Evolutionary conservation across 2,113 vertebrate genomes (phyloP).

Genomic region (Scalopus aquaticus): DNA sequence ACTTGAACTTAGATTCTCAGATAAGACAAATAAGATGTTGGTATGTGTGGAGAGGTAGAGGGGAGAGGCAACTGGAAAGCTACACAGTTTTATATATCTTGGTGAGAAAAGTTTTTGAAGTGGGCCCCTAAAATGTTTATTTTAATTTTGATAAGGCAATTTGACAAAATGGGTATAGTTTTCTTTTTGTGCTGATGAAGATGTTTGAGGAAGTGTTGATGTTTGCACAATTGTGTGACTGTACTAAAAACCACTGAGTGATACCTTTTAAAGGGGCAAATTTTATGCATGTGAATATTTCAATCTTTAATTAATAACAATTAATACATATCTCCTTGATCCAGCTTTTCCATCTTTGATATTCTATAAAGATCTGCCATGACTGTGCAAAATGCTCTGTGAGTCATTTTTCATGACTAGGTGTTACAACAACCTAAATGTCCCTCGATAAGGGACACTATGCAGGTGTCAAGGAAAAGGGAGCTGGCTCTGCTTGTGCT

Average conservation of each 20-base stretch:
- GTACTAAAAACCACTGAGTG: not conserved
- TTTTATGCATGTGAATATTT: not conserved
- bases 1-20: not conserved
- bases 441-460: too few species aligned
- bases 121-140: not conserved
- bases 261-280: not conserved
- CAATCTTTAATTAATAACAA: not conserved
- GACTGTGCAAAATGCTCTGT: not conserved
- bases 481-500: not conserved
- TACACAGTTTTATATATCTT: not conserved
- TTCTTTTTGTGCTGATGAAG: not conserved
- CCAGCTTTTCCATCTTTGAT: not conserved
- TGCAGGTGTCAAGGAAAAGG: not conserved
- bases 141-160: slow-evolving; percentile 14
- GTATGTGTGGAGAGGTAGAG: not conserved
- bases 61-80: not conserved
- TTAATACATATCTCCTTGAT: not conserved
- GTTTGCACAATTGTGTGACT: not conserved
- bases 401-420: not conserved
- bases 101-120: not conserved
- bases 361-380: not conserved
- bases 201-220: not conserved
- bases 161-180: not conserved
- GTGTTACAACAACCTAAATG: not conserved
- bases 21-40: not conserved